Conservation (phyloP, 2,797 vertebrate genomes). For the Melanotaenia boesemani region DNA sequence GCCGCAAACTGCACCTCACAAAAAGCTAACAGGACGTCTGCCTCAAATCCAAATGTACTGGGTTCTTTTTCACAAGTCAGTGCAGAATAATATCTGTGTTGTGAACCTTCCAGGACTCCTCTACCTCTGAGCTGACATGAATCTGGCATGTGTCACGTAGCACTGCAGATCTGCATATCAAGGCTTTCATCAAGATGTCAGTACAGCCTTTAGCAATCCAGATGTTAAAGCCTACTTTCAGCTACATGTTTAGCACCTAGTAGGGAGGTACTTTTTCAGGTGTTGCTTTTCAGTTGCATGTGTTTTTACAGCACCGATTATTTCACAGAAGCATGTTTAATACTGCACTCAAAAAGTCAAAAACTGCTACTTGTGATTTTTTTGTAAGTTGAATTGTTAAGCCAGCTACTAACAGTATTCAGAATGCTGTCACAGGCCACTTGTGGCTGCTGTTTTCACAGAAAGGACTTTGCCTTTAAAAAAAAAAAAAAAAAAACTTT, state of each 20-base stretch:
- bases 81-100: conserved; percentile 18
- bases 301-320: conserved; percentile 22
- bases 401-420: background rate
- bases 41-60: background rate
- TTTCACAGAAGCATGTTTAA: conserved; percentile 21
- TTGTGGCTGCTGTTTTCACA: background rate
- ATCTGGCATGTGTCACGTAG: conserved; percentile 42
- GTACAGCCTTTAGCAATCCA: background rate
- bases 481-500: background rate
- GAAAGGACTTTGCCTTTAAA: background rate
- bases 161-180: conserved; percentile 36
- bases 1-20: conserved; percentile 84
- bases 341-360: background rate
- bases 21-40: conserved; percentile 76
- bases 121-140: conserved; percentile 67
- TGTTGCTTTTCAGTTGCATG: conserved; percentile 54
- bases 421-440: background rate
- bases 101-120: conserved; percentile 45
- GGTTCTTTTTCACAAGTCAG: conserved; percentile 12
- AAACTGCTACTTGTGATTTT: background rate
- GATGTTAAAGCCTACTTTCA: conserved; percentile 5
- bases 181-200: conserved; percentile 9
- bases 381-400: background rate
- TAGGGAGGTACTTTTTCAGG: conserved; percentile 21
- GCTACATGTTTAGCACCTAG: conserved; percentile 24